Percentiles rank a stretch among this genome's conserved stretches.
Conservation (phyloP, 2,888 invertebrate species). For the Patella depressa region DNA sequence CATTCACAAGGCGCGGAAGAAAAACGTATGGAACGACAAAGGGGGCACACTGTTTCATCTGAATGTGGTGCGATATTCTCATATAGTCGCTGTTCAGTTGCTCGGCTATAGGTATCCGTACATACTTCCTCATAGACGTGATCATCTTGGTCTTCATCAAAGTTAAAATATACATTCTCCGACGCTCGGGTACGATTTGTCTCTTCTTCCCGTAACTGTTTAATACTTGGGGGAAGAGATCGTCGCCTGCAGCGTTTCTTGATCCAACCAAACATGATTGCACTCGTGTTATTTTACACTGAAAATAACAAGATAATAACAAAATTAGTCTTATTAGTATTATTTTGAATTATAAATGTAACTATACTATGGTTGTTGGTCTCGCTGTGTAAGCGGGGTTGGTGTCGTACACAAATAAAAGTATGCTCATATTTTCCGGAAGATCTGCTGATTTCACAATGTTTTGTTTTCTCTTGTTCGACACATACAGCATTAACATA, state of each 20-base stretch:
- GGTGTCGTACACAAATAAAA: too few relatives aligned
- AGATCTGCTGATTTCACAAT: too few relatives aligned
- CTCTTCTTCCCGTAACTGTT: neutral
- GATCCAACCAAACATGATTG: neutral
- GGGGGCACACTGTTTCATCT: neutral
- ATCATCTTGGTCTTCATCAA: neutral
- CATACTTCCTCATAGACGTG: neutral
- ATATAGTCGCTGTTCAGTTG: neutral
- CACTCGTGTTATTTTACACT: too few relatives aligned
- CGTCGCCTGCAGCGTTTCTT: neutral
- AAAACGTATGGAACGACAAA: neutral
- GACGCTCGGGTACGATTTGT: neutral
- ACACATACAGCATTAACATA: too few relatives aligned
- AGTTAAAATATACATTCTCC: neutral
- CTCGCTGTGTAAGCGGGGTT: too few relatives aligned
- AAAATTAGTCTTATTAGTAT: too few relatives aligned
- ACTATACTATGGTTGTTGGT: too few relatives aligned
- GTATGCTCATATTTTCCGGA: too few relatives aligned
- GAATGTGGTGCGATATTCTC: neutral
- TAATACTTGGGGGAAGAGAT: neutral
- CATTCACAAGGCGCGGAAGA: neutral
- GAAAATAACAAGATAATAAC: too few relatives aligned
- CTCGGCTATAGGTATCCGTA: neutral
- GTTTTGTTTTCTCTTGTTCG: too few relatives aligned
- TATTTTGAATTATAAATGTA: too few relatives aligned